Base-by-base conservation (phyloP, 2,888 invertebrate species). In the Heliothis peltigera region DNA sequence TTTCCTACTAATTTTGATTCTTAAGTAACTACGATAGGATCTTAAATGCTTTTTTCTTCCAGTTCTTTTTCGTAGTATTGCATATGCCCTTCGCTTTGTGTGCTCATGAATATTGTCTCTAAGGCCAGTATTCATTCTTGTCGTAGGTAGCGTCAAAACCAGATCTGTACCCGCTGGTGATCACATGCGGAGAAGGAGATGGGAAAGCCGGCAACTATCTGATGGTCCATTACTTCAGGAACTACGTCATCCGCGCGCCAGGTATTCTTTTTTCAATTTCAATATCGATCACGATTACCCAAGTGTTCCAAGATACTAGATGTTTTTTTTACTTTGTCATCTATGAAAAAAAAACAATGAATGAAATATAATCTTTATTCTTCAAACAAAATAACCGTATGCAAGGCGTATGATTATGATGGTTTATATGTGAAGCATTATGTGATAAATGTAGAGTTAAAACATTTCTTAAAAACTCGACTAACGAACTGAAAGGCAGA, bases 61-160 rank as follows among this genome's bases (percentile, higher is more conserved):
- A 5, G 39, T 39, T n/a, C 0, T 39, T 39, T n/a, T 25, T 32
- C 80, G 68, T 63, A 15, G 64, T 68, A 66, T 43, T 19, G 17
- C 49, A 4, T 8, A 35, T 1, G 2, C 57, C 48, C 39, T 65
- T 1, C 4, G 25, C 18, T 5, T 8, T 25, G 28, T 35, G 8
- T 28, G 10, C 10, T 10, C 32, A 21, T 12, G 8, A 22, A 35
- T 15, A 6, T 2, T n/a, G n/a, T 0, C 22, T 43, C 12, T 15
- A 44, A 2, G 0, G 19, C 4, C 25, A 35, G 39, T 8, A 15
- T 51, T 1, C 7, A 10, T 68, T 28, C 0, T 51, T 39, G 32
- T 62, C 63, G n/a, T 85, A 98, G 98, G 98, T 98, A 75, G 97
- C 98, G 64, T 97, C 98, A 15, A 98, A 98, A 83, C 98, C 98